phyloP scores from a whole-genome alignment of 2,113 vertebrate genomes.

The Vireo altiloquus region DNA sequence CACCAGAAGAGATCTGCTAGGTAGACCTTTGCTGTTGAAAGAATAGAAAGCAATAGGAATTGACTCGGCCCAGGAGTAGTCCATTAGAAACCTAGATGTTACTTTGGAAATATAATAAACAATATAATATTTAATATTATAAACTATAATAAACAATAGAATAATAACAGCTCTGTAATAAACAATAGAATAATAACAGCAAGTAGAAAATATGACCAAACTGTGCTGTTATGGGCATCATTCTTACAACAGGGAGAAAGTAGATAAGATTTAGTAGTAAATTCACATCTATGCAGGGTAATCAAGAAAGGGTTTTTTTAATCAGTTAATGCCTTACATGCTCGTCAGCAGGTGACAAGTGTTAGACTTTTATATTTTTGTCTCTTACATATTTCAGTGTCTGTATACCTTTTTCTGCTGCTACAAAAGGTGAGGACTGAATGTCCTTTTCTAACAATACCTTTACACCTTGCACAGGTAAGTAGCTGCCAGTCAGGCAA shows the following conservation, averaged over 20 bases:
- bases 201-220: neutral
- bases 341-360: neutral
- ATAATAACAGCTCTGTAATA: neutral
- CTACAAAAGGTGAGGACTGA: neutral
- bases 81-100: neutral
- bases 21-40: neutral
- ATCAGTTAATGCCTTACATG: neutral
- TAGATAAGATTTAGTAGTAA: neutral
- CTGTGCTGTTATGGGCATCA: neutral
- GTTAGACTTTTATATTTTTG: neutral
- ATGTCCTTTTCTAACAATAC: neutral
- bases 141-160: neutral
- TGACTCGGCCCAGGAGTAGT: fast-evolving
- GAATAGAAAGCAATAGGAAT: neutral
- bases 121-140: no score
- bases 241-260: neutral
- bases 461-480: neutral
- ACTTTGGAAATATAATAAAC: neutral
- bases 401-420: neutral
- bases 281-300: neutral
- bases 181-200: neutral
- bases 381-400: neutral
- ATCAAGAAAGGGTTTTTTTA: neutral
- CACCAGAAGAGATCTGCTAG: neutral
- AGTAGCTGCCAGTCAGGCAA: neutral